Percentiles rank a stretch among this genome's conserved stretches.
Evolutionary conservation across 2,888 invertebrate species (phyloP).

Genomic region (Ecdyonurus torrentis): DNA sequence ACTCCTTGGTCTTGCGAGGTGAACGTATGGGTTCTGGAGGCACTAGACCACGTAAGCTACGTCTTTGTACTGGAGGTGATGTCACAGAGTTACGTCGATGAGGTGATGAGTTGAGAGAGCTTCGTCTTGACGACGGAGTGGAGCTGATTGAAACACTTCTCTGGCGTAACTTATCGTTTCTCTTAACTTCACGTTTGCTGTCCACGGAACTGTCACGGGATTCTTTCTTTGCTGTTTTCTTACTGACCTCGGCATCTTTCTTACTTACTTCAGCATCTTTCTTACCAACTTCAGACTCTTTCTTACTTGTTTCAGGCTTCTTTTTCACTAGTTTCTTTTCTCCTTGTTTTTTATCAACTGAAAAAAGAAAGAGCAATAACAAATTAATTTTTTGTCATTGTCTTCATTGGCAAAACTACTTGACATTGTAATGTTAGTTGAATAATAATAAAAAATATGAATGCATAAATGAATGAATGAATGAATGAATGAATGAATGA

Average conservation of each 20-base stretch:
- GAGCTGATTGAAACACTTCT: neutral
- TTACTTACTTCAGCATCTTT: neutral
- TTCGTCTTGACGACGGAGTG: neutral
- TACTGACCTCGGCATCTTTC: neutral
- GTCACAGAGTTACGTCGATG: neutral
- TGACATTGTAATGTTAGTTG: no score
- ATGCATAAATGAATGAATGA: no score
- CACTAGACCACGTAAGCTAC: neutral
- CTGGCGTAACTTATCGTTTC: neutral
- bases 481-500: no score
- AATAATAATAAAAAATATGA: no score
- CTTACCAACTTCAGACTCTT: neutral
- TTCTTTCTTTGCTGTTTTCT: neutral
- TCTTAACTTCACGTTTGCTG: neutral
- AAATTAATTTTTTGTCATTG: no score
- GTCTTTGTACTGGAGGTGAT: neutral
- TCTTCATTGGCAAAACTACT: no score
- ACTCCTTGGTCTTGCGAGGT: neutral
- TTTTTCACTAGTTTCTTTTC: conserved; percentile 1
- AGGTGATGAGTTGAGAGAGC: neutral
- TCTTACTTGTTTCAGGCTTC: neutral
- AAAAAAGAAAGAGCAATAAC: no score
- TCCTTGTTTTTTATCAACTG: neutral
- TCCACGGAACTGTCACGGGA: neutral
- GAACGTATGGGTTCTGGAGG: neutral